A percentile compares a stretch with the other conserved stretches of the same genome.
phyloP scores from a whole-genome alignment of 2,797 vertebrate species.

The Chromis chromis region DNA sequence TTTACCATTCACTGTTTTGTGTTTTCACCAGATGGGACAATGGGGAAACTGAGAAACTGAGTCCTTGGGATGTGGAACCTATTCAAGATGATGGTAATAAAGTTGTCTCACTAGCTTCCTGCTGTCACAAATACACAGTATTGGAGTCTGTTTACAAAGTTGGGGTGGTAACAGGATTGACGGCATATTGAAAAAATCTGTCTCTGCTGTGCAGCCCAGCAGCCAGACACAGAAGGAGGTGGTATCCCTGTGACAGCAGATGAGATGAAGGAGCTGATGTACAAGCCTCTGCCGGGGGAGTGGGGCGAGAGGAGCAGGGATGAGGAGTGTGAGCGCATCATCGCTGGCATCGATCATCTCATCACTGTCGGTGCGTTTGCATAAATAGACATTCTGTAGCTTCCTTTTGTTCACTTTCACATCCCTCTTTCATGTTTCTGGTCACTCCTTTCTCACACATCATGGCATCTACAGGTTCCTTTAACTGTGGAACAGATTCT shows the following conservation, averaged over 20 bases:
- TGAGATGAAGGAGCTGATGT: conserved; percentile 93
- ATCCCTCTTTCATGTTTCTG: neutral
- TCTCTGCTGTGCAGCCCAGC: conserved; percentile 83
- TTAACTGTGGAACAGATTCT: neutral
- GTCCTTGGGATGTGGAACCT: conserved; percentile 97
- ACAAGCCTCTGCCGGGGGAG: conserved; percentile 91
- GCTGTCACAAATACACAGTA: neutral
- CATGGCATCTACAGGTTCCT: neutral
- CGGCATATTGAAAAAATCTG: neutral
- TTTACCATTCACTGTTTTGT: neutral
- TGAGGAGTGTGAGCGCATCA: conserved; percentile 91
- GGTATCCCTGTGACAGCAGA: conserved; percentile 92
- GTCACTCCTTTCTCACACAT: neutral
- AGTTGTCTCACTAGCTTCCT: neutral
- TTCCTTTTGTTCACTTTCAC: neutral
- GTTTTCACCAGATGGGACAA: conserved; percentile 93
- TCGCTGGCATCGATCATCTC: conserved; percentile 91
- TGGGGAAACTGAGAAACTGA: conserved; percentile 94
- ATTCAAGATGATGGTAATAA: conserved; percentile 93
- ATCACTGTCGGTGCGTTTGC: conserved; percentile 88
- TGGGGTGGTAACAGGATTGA: neutral
- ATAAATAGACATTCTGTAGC: neutral
- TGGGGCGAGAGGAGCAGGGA: conserved; percentile 91
- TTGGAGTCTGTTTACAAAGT: neutral
- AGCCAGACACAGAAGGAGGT: conserved; percentile 90